Conservation (phyloP, 53 echinoderm and acorn worm species). For the Glandiceps talaboti region DNA sequence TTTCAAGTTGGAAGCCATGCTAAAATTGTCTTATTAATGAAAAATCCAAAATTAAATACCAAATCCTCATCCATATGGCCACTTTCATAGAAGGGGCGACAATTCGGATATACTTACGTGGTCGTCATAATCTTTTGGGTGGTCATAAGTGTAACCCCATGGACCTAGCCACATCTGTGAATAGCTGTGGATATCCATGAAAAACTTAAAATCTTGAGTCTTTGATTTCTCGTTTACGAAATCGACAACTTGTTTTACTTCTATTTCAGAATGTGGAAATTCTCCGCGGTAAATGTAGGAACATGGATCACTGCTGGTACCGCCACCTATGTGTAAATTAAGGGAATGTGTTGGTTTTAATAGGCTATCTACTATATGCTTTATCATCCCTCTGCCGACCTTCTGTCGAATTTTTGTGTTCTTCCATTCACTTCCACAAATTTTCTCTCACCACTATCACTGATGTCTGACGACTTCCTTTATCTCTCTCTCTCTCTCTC, state of each 20-base stretch:
- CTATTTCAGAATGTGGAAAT: not conserved
- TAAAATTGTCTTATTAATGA: no score
- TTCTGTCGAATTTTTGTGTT: no score
- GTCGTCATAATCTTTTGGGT: conserved; percentile 14
- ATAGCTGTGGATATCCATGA: conserved; percentile 75
- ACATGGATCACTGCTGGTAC: not conserved
- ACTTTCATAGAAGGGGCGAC: not conserved
- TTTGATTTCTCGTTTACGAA: conserved; percentile 4
- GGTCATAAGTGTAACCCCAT: conserved; percentile 35
- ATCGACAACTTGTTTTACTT: not conserved
- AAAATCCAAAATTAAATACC: no score
- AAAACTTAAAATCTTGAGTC: conserved; percentile 31
- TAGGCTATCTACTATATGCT: no score
- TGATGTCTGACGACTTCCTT: no score
- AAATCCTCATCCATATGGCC: no score
- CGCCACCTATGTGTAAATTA: not conserved
- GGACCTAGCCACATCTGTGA: conserved; percentile 70
- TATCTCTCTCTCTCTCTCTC: no score
- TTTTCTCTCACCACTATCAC: no score
- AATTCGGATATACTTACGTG: conserved; percentile 21
- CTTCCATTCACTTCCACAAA: no score
- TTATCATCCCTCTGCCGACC: no score
- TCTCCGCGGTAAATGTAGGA: not conserved
- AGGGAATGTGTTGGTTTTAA: no score
- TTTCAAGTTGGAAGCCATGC: no score